These are phyloP conservation scores for Callithrix jacchus DNA, from an alignment of 2,113 vertebrate species.

Conservation along the genomic window DNA sequence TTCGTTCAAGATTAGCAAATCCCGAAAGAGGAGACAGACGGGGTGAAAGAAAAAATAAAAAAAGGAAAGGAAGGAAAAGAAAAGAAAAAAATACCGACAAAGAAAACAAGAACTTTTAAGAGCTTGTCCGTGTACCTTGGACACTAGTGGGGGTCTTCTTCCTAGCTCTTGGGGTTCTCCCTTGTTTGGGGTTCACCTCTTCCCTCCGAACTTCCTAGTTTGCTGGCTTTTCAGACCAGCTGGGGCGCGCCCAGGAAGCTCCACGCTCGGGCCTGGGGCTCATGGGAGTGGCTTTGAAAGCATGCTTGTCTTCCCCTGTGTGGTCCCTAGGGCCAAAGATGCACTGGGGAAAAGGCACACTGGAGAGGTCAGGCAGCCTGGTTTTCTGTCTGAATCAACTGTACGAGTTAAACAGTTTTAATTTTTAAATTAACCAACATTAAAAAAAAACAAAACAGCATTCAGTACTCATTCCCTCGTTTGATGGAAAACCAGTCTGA, in stretches of 20 bases:
- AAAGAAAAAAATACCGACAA: neutral
- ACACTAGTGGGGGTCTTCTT: neutral
- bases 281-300: neutral
- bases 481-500: slow-evolving; percentile 36
- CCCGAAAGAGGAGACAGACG: neutral
- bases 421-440: slow-evolving; percentile 36
- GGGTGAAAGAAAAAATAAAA: neutral
- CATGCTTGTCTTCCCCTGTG: neutral
- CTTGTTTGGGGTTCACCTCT: neutral
- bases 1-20: slow-evolving; percentile 53
- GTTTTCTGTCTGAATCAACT: neutral
- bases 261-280: neutral
- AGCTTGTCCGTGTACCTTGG: neutral
- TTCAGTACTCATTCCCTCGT: neutral
- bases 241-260: neutral
- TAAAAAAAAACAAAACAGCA: neutral
- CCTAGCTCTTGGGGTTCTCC: neutral
- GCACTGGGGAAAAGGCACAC: neutral
- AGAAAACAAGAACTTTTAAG: neutral
- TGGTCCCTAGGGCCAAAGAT: neutral
- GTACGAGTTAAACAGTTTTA: neutral
- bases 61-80: neutral
- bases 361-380: neutral
- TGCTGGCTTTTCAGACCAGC: neutral
- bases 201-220: neutral